These are phyloP conservation scores for Alethe castanea DNA, from an alignment of 2,113 vertebrate species.

Conservation along the genomic window DNA sequence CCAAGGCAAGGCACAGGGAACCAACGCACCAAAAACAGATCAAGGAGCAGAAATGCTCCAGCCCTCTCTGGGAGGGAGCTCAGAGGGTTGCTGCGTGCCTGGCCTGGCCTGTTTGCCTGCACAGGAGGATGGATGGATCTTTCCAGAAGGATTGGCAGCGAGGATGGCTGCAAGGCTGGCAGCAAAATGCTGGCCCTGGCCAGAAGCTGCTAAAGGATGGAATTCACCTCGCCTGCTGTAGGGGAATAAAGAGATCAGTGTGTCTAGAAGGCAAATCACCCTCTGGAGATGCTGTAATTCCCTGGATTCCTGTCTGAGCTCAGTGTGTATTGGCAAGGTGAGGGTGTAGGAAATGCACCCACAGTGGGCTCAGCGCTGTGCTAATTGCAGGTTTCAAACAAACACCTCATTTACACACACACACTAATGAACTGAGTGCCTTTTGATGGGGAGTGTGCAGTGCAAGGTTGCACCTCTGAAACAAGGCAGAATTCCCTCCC, in stretches of 20 bases:
- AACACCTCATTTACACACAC: neutral
- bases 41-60: neutral
- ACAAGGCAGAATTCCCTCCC: neutral
- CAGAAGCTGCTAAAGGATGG: neutral
- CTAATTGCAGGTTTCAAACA: neutral
- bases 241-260: neutral
- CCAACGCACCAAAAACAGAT: neutral
- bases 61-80: neutral
- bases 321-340: accelerated
- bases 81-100: neutral
- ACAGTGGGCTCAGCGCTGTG: accelerated
- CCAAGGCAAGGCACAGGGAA: neutral
- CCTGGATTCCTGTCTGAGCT: accelerated
- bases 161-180: neutral
- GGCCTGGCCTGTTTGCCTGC: neutral
- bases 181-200: neutral
- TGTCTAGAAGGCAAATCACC: neutral
- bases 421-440: accelerated
- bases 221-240: neutral
- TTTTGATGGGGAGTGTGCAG: accelerated
- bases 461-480: neutral
- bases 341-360: accelerated
- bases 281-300: neutral
- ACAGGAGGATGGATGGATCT: neutral
- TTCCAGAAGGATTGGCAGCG: neutral